Conservation (phyloP, 1,140 invertebrate species). For the Archivesica marissinica region DNA sequence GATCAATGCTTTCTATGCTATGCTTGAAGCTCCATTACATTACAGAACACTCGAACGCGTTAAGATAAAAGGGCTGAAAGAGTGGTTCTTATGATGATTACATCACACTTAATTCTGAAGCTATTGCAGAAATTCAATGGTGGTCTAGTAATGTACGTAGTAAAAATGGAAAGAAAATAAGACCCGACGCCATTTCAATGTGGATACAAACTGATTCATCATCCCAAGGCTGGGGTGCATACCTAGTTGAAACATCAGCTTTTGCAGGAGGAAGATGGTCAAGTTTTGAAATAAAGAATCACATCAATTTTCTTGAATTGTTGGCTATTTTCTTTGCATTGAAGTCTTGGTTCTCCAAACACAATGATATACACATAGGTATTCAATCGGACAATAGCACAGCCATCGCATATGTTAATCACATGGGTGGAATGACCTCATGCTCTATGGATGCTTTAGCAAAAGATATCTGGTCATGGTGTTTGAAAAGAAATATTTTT, state of each 20-base stretch:
- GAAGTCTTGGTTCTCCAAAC: neutral
- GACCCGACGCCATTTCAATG: neutral
- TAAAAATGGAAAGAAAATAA: neutral
- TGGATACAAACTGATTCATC: neutral
- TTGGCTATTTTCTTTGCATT: slow-evolving; percentile 3
- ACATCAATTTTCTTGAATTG: neutral
- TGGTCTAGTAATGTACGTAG: neutral
- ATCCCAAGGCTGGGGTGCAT: neutral
- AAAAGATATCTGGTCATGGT: slow-evolving; percentile 52
- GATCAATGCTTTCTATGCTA: slow-evolving; percentile 28
- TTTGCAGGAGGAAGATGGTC: neutral
- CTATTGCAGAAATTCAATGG: neutral
- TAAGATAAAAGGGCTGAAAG: neutral
- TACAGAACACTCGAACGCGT: neutral
- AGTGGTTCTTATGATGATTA: neutral
- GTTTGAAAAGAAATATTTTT: slow-evolving; percentile 36
- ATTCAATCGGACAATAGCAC: slow-evolving; percentile 38
- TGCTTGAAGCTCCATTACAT: slow-evolving; percentile 19
- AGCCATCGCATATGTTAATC: slow-evolving; percentile 38
- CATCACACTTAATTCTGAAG: no score
- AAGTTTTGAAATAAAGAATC: neutral
- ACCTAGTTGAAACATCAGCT: neutral
- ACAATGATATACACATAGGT: neutral
- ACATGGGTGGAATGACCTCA: slow-evolving; percentile 31
- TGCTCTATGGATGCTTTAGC: slow-evolving; percentile 16